Evolutionary conservation across 1,140 invertebrate genomes (phyloP).

Genomic region (Dolichoris vasculosae): DNA sequence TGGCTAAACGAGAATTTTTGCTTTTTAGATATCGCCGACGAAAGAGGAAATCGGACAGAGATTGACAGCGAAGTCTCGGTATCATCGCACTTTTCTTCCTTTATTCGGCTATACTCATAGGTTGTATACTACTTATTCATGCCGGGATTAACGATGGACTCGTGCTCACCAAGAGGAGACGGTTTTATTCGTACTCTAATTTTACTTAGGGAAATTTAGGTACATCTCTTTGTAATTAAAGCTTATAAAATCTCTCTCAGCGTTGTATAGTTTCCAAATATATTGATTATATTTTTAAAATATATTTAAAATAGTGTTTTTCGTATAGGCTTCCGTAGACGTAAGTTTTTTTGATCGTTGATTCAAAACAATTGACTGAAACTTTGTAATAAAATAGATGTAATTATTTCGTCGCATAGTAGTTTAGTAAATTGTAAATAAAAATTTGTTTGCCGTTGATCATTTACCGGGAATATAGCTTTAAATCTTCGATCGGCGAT

Average conservation of each 20-base stretch:
- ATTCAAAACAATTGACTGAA: no score
- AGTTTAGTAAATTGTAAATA: not conserved
- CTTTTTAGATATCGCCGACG: slow-evolving; percentile 62
- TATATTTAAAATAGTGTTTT: no score
- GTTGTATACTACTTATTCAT: slow-evolving; percentile 76
- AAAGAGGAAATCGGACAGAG: slow-evolving; percentile 65
- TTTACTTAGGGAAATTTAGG: not conserved
- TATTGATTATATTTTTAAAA: no score
- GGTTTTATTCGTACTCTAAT: not conserved
- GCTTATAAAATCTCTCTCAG: no score
- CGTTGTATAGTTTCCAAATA: no score
- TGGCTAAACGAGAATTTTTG: not conserved
- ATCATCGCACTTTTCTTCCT: slow-evolving; percentile 76
- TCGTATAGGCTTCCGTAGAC: no score
- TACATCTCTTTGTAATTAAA: no score
- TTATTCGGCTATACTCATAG: slow-evolving; percentile 76
- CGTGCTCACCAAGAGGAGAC: not conserved
- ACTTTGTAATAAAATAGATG: no score
- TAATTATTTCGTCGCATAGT: no score
- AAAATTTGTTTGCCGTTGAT: not conserved
- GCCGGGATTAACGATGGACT: slow-evolving; percentile 75
- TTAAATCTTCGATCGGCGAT: not conserved
- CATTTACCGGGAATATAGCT: not conserved
- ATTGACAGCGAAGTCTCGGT: slow-evolving; percentile 78
- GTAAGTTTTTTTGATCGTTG: no score